Conservation (phyloP, 2,888 invertebrate genomes). For the Acholoe squamosa region DNA sequence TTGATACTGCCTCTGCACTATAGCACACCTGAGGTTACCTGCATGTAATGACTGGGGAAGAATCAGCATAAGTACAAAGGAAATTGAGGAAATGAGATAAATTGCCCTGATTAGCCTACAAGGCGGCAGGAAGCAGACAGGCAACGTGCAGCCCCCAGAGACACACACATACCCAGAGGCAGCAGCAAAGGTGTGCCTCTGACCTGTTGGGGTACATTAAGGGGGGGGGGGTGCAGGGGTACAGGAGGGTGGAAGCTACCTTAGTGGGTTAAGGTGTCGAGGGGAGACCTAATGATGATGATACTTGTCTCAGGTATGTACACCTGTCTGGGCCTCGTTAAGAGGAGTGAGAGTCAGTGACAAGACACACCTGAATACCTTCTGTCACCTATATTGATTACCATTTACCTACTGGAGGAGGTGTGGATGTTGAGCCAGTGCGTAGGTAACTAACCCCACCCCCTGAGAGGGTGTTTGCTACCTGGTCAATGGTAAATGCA, state of each 20-base stretch:
- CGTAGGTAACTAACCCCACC: background rate
- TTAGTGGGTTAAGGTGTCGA: background rate
- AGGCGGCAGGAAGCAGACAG: background rate
- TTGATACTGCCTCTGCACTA: no score
- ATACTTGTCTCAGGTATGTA: slow-evolving; percentile 24
- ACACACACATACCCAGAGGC: background rate
- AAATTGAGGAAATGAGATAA: background rate
- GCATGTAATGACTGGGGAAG: no score
- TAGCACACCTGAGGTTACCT: no score
- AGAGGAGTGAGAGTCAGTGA: slow-evolving; percentile 19
- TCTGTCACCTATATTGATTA: slow-evolving; percentile 10
- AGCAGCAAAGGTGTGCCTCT: background rate
- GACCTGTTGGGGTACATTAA: slow-evolving; percentile 3
- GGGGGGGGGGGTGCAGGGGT: background rate
- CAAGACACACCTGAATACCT: slow-evolving; percentile 11
- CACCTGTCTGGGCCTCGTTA: slow-evolving; percentile 36
- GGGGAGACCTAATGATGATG: background rate
- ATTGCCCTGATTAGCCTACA: background rate
- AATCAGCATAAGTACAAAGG: background rate
- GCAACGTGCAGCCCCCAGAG: background rate
- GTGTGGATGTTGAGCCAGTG: background rate
- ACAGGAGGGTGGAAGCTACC: background rate
- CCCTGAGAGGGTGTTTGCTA: background rate
- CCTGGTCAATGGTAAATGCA: background rate
- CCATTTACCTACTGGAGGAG: background rate